Percentiles rank a stretch among this genome's conserved stretches.
phyloP scores from a whole-genome alignment of 2,113 vertebrate species.

The Myotis lucifugus region DNA sequence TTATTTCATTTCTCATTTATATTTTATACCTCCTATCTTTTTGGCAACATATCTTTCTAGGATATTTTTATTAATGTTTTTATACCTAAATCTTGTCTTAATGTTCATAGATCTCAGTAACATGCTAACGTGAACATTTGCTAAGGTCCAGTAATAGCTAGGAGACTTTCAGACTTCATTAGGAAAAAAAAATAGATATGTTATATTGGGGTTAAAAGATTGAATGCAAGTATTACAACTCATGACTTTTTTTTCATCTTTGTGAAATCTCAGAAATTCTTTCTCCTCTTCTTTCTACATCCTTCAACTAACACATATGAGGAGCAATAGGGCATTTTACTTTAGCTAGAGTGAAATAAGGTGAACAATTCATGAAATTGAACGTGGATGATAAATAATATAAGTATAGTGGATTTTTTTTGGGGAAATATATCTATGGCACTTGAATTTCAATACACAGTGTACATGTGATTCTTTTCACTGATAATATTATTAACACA shows the following conservation, averaged over 20 bases:
- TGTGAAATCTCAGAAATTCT: background rate
- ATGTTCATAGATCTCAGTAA: background rate
- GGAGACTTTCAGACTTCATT: background rate
- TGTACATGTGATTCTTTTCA: background rate
- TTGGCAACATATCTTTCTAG: background rate
- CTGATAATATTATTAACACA: background rate
- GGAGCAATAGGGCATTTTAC: background rate
- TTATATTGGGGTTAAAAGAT: background rate
- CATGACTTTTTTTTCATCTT: background rate
- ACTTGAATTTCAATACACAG: background rate
- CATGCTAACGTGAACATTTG: background rate
- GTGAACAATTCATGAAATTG: background rate
- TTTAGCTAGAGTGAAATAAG: background rate
- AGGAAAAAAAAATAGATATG: background rate
- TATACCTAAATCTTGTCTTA: background rate
- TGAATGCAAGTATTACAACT: background rate
- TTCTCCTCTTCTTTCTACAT: background rate
- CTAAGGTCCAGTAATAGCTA: background rate
- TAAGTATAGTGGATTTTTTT: background rate
- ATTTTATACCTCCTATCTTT: background rate
- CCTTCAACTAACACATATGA: background rate
- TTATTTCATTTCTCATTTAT: background rate
- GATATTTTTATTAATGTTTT: background rate
- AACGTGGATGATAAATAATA: background rate
- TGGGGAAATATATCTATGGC: background rate